Percentiles rank a stretch among this genome's conserved stretches.
These are phyloP conservation scores for Saccopteryx leptura DNA, from an alignment of 2,113 vertebrate genomes.

Conservation along the genomic window DNA sequence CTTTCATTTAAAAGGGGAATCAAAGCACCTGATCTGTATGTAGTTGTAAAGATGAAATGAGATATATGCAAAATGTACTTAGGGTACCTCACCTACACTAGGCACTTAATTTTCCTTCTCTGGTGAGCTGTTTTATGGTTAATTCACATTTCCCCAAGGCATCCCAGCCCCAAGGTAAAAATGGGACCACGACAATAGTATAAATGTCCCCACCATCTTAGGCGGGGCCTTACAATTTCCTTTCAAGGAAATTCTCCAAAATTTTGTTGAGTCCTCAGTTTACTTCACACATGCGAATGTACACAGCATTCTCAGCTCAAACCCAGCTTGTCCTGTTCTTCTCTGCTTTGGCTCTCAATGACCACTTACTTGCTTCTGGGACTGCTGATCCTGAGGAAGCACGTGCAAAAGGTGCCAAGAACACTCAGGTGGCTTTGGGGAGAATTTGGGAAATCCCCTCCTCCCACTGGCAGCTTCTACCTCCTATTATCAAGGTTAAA, in stretches of 20 bases:
- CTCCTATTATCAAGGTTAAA: not conserved
- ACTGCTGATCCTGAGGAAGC: not conserved
- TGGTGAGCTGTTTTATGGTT: not conserved
- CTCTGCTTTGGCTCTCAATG: not conserved
- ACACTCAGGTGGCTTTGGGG: slow-evolving; percentile 7
- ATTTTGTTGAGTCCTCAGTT: not conserved
- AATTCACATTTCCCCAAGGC: not conserved
- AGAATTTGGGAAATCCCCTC: not conserved
- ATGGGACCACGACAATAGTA: not conserved
- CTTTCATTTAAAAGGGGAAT: not conserved
- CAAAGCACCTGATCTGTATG: not conserved
- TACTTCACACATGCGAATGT: not conserved
- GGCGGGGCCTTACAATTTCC: not conserved
- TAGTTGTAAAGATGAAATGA: slow-evolving; percentile 27
- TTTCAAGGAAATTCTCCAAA: not conserved
- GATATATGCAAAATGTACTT: not conserved
- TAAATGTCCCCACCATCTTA: not conserved
- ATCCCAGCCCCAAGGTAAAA: not conserved
- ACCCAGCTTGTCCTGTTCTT: not conserved
- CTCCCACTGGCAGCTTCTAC: not conserved
- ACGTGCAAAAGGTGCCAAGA: not conserved
- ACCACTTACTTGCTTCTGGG: slow-evolving; percentile 39
- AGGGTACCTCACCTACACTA: not conserved
- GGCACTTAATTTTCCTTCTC: not conserved
- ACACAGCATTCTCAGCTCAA: not conserved